A percentile compares a stretch with the other conserved stretches of the same genome.
Evolutionary conservation across 2,888 invertebrate species (phyloP).

Genomic region (Saturnia pavonia): DNA sequence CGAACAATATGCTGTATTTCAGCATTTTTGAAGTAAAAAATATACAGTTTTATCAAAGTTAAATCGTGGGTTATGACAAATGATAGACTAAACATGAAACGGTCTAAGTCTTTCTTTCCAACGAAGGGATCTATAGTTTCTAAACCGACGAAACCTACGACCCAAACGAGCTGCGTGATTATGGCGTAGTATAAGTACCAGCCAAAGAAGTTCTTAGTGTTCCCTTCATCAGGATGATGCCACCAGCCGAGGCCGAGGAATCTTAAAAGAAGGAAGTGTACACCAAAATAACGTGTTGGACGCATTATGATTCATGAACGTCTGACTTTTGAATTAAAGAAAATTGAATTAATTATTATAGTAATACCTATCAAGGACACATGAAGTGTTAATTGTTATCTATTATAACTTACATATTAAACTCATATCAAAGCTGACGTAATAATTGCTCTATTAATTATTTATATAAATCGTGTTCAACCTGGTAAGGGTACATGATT

Average conservation of each 20-base stretch:
- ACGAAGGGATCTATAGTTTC: constrained; percentile 76
- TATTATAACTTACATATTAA: constrained; percentile 6
- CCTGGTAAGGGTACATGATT: background rate
- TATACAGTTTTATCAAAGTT: constrained; percentile 68
- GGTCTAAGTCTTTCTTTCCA: constrained; percentile 69
- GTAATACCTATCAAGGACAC: background rate
- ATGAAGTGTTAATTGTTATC: constrained; percentile 10
- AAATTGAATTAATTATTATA: constrained; percentile 12
- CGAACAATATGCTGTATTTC: constrained; percentile 67
- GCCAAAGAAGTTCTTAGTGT: constrained; percentile 63
- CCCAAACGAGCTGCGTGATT: constrained; percentile 66
- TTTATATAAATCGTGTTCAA: constrained; percentile 1
- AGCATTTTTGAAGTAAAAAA: constrained; percentile 69
- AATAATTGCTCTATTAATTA: constrained; percentile 10
- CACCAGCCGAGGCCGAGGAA: constrained; percentile 74
- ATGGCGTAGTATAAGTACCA: constrained; percentile 69
- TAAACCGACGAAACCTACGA: constrained; percentile 70
- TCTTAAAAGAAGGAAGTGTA: constrained; percentile 63
- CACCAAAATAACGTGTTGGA: constrained; percentile 60
- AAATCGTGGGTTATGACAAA: constrained; percentile 75
- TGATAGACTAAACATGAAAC: constrained; percentile 75
- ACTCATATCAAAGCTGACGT: constrained; percentile 13
- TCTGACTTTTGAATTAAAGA: constrained; percentile 15
- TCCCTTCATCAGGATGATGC: constrained; percentile 69
- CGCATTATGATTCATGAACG: constrained; percentile 29